Conservation (phyloP, 2,888 invertebrate species). For the Andrena trimmerana region DNA sequence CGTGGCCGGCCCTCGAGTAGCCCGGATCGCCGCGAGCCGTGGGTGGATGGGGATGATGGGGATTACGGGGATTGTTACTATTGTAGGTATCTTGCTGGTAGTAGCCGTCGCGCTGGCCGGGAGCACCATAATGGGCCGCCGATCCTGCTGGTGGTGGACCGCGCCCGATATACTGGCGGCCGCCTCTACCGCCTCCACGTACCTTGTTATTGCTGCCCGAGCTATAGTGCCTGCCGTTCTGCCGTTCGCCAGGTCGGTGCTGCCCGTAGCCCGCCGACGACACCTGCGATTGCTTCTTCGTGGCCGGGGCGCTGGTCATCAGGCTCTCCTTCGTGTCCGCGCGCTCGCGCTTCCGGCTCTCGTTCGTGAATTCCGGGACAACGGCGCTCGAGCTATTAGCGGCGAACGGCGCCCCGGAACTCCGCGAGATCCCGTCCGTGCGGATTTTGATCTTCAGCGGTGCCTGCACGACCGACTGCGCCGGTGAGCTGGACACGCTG, state of each 20-base stretch:
- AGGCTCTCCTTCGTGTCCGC: slow-evolving; percentile 82
- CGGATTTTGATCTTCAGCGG: slow-evolving; percentile 92
- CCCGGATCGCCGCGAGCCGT: slow-evolving; percentile 46
- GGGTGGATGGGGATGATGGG: slow-evolving; percentile 56
- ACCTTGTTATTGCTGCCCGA: slow-evolving; percentile 84
- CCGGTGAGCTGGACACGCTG: slow-evolving; percentile 84
- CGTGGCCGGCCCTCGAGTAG: slow-evolving; percentile 54
- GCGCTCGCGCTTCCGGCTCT: slow-evolving; percentile 83
- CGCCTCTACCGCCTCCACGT: slow-evolving; percentile 83
- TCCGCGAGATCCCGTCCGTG: slow-evolving; percentile 89
- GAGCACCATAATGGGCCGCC: slow-evolving; percentile 67
- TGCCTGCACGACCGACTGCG: slow-evolving; percentile 76
- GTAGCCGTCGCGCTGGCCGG: slow-evolving; percentile 73
- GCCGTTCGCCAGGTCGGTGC: slow-evolving; percentile 79
- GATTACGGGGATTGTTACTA: slow-evolving; percentile 60
- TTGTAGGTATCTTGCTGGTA: slow-evolving; percentile 70
- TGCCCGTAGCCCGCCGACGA: slow-evolving; percentile 66
- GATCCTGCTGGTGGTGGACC: slow-evolving; percentile 77
- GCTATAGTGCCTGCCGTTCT: slow-evolving; percentile 83
- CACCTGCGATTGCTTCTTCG: slow-evolving; percentile 71
- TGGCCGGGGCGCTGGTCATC: slow-evolving; percentile 69
- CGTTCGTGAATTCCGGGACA: slow-evolving; percentile 62
- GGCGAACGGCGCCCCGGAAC: slow-evolving; percentile 70
- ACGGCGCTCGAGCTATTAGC: slow-evolving; percentile 60
- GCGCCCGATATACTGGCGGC: slow-evolving; percentile 76